Evolutionary conservation across 2,113 vertebrate species (phyloP), one percentile per base, ranked within the genome.

Genomic region (Camelus dromedarius): DNA sequence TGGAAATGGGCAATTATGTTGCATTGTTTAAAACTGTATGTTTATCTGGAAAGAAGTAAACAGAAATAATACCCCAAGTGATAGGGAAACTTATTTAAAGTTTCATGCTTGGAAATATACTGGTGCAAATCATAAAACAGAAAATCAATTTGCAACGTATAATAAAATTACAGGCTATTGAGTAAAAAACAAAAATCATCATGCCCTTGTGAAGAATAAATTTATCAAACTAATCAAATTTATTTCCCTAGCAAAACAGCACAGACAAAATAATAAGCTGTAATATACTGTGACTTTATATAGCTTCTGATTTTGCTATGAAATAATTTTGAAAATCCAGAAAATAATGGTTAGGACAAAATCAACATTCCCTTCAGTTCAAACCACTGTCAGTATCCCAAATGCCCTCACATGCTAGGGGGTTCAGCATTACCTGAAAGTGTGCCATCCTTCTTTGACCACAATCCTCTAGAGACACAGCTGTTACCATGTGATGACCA

Each of bases 161-260:
- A 69, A 82, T 73, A 89, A 86, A 69, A 94, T 91, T 94, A 87
- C 13, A 11, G 48, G 28, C 22, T 83, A 87, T 5, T 92, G 9
- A 38, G 0, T 66, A 11, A 13, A 56, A 91, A 96, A 64, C 11
- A 48, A 60, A 73, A 76, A 52, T 22, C 38, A 92, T 30, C 62
- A 56, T n/a, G 35, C 1, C 15, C 58, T 56, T 76, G 11, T 82
- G 50, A 82, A 92, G 50, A 93, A 92, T 50, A 66, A 80, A 86
- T 56, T 67, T 85, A 66, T 86, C n/a, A 95, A 24, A 54, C 5
- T 93, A 85, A 93, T 77, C 46, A 75, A 72, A 85, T 97, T 84
- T 54, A 85, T 91, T 95, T 91, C 26, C 13, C 10, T 60, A 75
- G 26, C 6, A 96, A 92, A 89, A 64, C 9, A 54, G 20, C 24